phyloP scores from a whole-genome alignment of 2,113 vertebrate genomes.

The Ammospiza nelsoni region DNA sequence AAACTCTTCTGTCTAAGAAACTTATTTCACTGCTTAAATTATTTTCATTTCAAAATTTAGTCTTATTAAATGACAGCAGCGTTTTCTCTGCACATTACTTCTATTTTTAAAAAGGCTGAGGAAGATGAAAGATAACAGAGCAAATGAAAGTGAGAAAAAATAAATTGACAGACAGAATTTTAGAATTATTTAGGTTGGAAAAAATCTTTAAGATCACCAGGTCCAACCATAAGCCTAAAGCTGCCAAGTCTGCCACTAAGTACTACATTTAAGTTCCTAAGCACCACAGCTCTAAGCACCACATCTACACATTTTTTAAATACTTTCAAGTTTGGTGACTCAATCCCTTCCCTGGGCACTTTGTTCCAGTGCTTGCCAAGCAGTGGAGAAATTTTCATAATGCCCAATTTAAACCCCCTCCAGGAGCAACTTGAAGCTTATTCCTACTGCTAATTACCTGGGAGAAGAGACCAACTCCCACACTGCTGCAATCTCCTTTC shows the following conservation, averaged over 20 bases:
- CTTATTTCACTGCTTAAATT: not conserved
- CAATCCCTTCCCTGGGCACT: not conserved
- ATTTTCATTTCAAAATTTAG: not conserved
- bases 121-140: not conserved
- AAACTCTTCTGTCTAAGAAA: not conserved
- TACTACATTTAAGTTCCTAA: not conserved
- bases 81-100: not conserved
- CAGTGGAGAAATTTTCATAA: not conserved
- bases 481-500: fast-evolving
- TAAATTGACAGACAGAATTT: not conserved
- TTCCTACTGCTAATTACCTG: not conserved
- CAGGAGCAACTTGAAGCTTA: not conserved
- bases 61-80: not conserved
- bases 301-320: not conserved
- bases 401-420: not conserved
- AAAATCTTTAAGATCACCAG: not conserved
- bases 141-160: not conserved
- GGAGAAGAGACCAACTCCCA: fast-evolving
- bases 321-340: not conserved
- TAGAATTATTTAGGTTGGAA: not conserved
- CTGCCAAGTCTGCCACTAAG: not conserved
- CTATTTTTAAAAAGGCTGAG: not conserved
- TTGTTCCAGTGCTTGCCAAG: not conserved
- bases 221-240: not conserved
- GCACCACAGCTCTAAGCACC: not conserved